A percentile compares a stretch with the other conserved stretches of the same genome.
Evolutionary conservation across 2,888 invertebrate species (phyloP).

Genomic region (Conistra vaccinii): DNA sequence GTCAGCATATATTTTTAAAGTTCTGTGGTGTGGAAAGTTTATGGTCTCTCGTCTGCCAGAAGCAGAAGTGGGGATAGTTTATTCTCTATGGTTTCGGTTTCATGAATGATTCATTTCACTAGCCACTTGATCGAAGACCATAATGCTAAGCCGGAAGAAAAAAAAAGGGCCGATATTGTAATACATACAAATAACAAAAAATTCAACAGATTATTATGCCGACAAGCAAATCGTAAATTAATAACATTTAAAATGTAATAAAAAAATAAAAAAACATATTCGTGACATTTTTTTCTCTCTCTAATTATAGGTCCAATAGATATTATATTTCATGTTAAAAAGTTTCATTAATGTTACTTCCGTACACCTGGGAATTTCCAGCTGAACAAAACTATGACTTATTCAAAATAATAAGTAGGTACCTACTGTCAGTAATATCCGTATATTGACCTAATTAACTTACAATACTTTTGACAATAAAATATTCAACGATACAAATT

Average conservation of each 20-base stretch:
- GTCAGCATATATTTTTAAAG: constrained; percentile 57
- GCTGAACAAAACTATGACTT: constrained; percentile 20
- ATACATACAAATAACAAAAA: neutral
- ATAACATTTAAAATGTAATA: neutral
- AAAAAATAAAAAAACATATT: too few species aligned
- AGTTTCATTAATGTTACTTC: neutral
- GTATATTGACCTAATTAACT: neutral
- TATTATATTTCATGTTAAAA: neutral
- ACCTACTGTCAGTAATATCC: neutral
- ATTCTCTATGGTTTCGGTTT: constrained; percentile 10
- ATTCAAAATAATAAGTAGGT: constrained; percentile 13
- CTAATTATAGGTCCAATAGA: neutral
- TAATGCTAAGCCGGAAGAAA: neutral
- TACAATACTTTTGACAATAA: constrained; percentile 18
- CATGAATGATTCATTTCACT: constrained; percentile 10
- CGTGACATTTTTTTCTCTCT: too few species aligned
- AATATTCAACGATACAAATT: constrained; percentile 21
- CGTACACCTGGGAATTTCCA: constrained; percentile 40
- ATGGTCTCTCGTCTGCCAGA: constrained; percentile 22
- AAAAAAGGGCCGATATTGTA: neutral
- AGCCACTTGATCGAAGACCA: neutral
- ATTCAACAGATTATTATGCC: neutral
- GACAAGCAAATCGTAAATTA: too few species aligned
- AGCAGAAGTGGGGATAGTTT: neutral
- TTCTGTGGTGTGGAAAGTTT: constrained; percentile 41